Evolutionary conservation across 2,113 vertebrate genomes (phyloP), one percentile per base, ranked within the genome.

Genomic region (Oceanites oceanicus): DNA sequence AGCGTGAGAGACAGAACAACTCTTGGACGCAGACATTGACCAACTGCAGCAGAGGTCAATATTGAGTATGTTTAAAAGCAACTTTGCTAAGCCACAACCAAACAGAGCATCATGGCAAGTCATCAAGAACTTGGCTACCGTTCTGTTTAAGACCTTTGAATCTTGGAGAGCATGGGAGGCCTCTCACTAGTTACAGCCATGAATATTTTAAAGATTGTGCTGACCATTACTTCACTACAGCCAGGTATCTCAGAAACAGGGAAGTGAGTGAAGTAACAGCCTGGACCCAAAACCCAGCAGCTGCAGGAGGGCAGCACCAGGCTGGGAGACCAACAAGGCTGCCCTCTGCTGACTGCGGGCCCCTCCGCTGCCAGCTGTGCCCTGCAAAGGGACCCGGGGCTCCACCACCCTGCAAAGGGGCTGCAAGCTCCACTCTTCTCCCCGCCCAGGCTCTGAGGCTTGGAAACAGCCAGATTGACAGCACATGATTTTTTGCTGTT

Each of bases 1-100:
- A 13, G 15, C 2, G 2, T 0, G 2, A 22, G 4, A 17, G 8
- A 32, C 45, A 21, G 19, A 68, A 30, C 11, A 58, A 11, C 32
- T 63, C 83, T 6, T 2, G 6, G 45, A n/a, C 7, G 4, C 11
- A 34, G 45, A 9, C 5, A 3, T 13, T 3, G 1, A n/a, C 63
- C 7, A 25, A 52, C 29, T 21, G 20, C 77, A 40, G 55, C 59
- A 71, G n/a, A 62, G 34, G 9, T 9, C 27, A 77, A 17, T 2
- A 38, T 0, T 4, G 11, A 29, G 14, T 4, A 15, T 3, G 6
- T 26, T 2, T 3, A 40, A 75, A 78, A 56, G 23, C 32, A 23
- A 4, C 61, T 74, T 34, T 36, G 12, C 62, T 83, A 45, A 75
- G 40, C 50, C n/a, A 38, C 55, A n/a, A 20, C 9, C 68, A 55